Evolutionary conservation across 37 sponge, comb jelly and placozoan species (phyloP).

Genomic region (Theonella swinhoei): DNA sequence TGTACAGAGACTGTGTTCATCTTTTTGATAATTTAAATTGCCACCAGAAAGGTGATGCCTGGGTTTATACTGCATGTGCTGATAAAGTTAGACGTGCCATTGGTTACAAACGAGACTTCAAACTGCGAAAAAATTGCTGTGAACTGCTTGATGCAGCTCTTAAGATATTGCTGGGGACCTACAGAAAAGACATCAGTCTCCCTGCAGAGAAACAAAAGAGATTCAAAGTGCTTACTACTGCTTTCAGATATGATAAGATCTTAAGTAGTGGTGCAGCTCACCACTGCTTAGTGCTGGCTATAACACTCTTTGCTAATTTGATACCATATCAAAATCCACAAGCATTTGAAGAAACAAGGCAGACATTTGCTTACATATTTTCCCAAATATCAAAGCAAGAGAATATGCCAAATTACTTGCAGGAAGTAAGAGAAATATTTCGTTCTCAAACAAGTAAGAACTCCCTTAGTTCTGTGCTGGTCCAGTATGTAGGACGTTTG

Average conservation of each 20-base stretch:
- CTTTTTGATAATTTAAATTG: conserved; percentile 54
- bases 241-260: background rate
- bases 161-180: conserved; percentile 27
- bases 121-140: background rate
- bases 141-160: conserved; percentile 16
- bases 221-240: conserved; percentile 47
- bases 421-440: background rate
- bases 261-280: conserved; percentile 6
- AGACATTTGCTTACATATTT: background rate
- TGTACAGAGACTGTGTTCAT: conserved; percentile 40
- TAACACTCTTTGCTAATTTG: conserved; percentile 59
- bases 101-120: too few relatives aligned
- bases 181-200: background rate
- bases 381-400: background rate
- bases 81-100: background rate
- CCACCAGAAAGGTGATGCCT: background rate
- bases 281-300: conserved; percentile 42
- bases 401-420: background rate
- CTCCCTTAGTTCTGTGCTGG: background rate
- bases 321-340: background rate
- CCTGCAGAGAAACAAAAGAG: background rate
- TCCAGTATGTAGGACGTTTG: background rate
- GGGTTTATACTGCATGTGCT: conserved; percentile 29
- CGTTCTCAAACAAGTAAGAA: background rate
- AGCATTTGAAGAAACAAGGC: background rate